Base-by-base conservation (phyloP, 1,140 invertebrate species). In the Triops cancriformis region DNA sequence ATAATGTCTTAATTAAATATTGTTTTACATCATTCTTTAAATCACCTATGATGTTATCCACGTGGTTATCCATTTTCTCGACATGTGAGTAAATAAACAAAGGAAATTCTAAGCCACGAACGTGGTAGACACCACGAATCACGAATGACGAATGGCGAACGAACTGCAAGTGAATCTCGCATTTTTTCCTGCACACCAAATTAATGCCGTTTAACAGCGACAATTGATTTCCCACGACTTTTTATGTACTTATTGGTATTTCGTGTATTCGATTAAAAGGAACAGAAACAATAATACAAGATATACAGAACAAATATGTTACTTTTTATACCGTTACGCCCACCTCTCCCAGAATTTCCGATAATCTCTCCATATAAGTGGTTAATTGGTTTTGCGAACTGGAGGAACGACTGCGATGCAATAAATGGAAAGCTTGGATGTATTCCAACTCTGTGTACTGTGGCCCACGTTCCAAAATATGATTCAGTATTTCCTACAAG, bases 391-490 rank as follows among this genome's bases (percentile, higher is more conserved):
- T 86, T 11, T 89, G 84, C n/a, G 84, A 82, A 14, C 73, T 76
- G 43, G 86, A 86, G 27, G 86, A 85, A 80, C 86, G 84, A 82
- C 88, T 91, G 23, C 89, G 84, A 76, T 89, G 86, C 11, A 91
- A 85, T 42, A 95, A 86, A 81, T 94, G 91, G 80, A 96, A 88
- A 18, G 91, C 92, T 85, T 93, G 94, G 82, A 93, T 89, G 83
- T 95, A 94, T 83, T 96, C 94, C 81, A 94, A 85, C 84, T 94
- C 92, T 1, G 92, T 91, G 85, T 94, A 96, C 82, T 91, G 88
- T 0, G 92, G 89, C 18, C 94, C 93, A 80, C 92, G 90, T 82
- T 96, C 94, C 51, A 94, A 85, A 6, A 96, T 89, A 27, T 87
- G 86, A 80, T 90, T 90, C 41, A 98, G 86, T 82, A 98, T 93